Evolutionary conservation across 1,140 invertebrate species (phyloP).

Genomic region (Mycetomoellerius zeteki): DNA sequence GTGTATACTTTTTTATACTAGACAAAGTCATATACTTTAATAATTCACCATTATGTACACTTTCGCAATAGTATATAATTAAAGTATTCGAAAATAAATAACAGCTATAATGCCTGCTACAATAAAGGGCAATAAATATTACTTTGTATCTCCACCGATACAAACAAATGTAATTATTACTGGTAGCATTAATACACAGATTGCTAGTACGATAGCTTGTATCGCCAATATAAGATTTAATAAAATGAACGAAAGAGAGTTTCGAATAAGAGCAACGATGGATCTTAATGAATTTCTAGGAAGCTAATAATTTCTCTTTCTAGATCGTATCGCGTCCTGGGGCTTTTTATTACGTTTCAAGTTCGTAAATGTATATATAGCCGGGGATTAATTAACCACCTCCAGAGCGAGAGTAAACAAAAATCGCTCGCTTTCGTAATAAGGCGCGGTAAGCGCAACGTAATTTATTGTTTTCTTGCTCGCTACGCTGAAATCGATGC

Average conservation of each 20-base stretch:
- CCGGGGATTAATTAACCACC: slow-evolving; percentile 53
- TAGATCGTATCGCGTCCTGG: slow-evolving; percentile 44
- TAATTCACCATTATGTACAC: background rate
- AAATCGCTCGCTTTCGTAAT: slow-evolving; percentile 47
- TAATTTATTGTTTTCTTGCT: slow-evolving; percentile 56
- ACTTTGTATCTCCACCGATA: background rate
- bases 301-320: slow-evolving; percentile 57
- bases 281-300: slow-evolving; percentile 60
- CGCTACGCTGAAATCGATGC: slow-evolving; percentile 37
- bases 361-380: slow-evolving; percentile 35
- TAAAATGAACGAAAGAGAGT: slow-evolving; percentile 17
- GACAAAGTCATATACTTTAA: background rate
- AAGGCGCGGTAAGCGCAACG: background rate
- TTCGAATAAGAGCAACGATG: slow-evolving; percentile 10
- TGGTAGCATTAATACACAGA: slow-evolving; percentile 36
- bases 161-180: slow-evolving; percentile 54
- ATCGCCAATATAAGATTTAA: slow-evolving; percentile 6
- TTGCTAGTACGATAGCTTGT: slow-evolving; percentile 15
- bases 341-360: slow-evolving; percentile 56
- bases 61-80: slow-evolving; percentile 9
- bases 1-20: background rate
- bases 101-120: background rate
- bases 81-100: slow-evolving; percentile 36
- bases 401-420: slow-evolving; percentile 14
- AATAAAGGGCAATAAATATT: slow-evolving; percentile 46